Base-by-base conservation (phyloP, 2,888 invertebrate species). In the Mamestra brassicae region DNA sequence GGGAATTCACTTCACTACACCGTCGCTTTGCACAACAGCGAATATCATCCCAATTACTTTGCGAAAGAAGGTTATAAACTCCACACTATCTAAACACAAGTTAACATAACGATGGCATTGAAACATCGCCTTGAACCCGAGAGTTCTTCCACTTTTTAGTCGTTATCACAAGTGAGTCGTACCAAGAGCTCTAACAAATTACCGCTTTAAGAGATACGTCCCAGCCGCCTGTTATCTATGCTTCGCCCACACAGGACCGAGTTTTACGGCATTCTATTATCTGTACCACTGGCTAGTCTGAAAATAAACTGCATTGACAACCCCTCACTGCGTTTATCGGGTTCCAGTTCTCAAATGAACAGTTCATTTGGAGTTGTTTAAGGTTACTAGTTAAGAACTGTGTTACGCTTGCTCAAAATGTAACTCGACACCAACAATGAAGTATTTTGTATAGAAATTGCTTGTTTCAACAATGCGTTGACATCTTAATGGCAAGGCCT, bases 251-350 rank as follows among this genome's bases (percentile, higher is more conserved):
- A 92, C 89, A 86, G 87, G 90, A 85, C 90, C 88, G 86, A 90
- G 92, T 92, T 95, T 95, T 94, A 95, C 91, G 92, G 90, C 91
- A 81, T 89, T 85, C 90, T 93, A 93, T 93, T 95, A 95, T 95
- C 94, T 93, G 90, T 92, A 91, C 93, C 92, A 91, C 92, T 92
- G 90, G 90, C 89, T 90, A 85, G 81, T 89, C 93, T 95, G 92
- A 94, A 95, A 95, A 94, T 94, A 94, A 93, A 94, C 92, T 90
- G 89, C 89, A 88, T 87, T 81, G 86, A 89, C 90, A 89, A 87
- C 90, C 91, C 90, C 88, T 85, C 83, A 78, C 78, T 81, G 74
- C 74, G 70, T 76, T 85, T 90, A 92, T 91, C 90, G 87, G 79
- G 89, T 87, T 84, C 83, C 83, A 90, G 86, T 85, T 91, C 87